phyloP scores from a whole-genome alignment of 1,140 invertebrate species.

The Caenorhabditis tropicalis region DNA sequence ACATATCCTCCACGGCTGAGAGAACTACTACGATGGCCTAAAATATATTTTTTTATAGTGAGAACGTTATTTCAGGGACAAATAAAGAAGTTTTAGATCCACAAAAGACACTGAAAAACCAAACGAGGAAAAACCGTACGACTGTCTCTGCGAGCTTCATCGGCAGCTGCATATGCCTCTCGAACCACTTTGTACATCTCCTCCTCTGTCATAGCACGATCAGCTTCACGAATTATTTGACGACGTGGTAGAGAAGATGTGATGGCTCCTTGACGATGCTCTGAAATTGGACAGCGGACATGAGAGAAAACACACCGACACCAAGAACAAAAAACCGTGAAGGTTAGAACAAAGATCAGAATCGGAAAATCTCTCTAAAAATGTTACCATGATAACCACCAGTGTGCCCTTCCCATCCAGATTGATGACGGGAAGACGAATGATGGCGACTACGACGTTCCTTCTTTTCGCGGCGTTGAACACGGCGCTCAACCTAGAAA shows the following conservation, averaged over 20 bases:
- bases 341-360: background rate
- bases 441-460: conserved; percentile 66
- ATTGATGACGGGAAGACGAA: conserved; percentile 57
- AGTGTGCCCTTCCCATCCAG: conserved; percentile 28
- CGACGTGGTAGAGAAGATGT: conserved; percentile 20
- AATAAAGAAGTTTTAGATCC: background rate
- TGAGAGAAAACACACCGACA: background rate
- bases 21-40: conserved; percentile 55
- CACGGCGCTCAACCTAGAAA: conserved; percentile 54
- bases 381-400: conserved; percentile 35
- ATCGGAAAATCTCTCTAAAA: background rate
- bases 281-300: conserved; percentile 45
- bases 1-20: conserved; percentile 46
- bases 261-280: conserved; percentile 37
- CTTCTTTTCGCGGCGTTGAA: conserved; percentile 51
- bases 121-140: conserved; percentile 38
- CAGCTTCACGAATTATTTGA: conserved; percentile 43
- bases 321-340: background rate
- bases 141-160: conserved; percentile 51
- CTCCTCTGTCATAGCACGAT: conserved; percentile 54
- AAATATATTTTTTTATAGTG: too few species aligned
- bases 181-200: conserved; percentile 56
- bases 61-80: too few species aligned
- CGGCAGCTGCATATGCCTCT: conserved; percentile 58
- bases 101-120: background rate